Percentiles rank a stretch among this genome's conserved stretches.
Evolutionary conservation across 1,140 invertebrate genomes (phyloP).

Genomic region (Coptotermes formosanus): DNA sequence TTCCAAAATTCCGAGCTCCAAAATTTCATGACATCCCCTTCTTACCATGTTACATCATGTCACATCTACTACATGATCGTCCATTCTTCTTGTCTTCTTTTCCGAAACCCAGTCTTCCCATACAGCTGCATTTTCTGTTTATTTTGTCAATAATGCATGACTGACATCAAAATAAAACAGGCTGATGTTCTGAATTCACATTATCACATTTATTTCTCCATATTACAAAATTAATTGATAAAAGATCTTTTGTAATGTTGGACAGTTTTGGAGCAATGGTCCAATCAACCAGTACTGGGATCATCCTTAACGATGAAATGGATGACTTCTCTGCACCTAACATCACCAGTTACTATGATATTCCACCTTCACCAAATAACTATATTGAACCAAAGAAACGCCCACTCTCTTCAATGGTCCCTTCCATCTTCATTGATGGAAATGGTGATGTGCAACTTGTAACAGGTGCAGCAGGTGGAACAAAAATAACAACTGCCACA

Average conservation of each 20-base stretch:
- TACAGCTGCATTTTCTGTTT: too few species aligned
- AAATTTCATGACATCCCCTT: too few species aligned
- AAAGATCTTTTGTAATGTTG: too few species aligned
- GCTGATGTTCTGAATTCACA: too few species aligned
- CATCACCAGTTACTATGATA: constrained; percentile 70
- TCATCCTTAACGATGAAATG: constrained; percentile 94
- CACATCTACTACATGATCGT: too few species aligned
- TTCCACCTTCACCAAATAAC: constrained; percentile 80
- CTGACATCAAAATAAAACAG: too few species aligned
- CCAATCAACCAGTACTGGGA: constrained; percentile 73
- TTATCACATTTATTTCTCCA: neutral
- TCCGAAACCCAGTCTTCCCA: too few species aligned
- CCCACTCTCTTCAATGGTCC: constrained; percentile 89
- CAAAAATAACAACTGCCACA: constrained; percentile 81
- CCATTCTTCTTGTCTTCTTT: too few species aligned
- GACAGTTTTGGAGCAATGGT: constrained; percentile 72
- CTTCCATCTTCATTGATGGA: constrained; percentile 70
- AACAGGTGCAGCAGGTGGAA: constrained; percentile 84
- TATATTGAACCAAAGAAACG: constrained; percentile 75
- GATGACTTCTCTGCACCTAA: constrained; percentile 89
- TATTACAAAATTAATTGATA: neutral
- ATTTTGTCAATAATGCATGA: too few species aligned
- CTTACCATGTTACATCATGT: too few species aligned
- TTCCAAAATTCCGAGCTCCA: too few species aligned
- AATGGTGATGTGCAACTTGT: constrained; percentile 66